These are phyloP conservation scores for Hylaeus anthracinus DNA, from an alignment of 1,140 invertebrate genomes.

Conservation along the genomic window DNA sequence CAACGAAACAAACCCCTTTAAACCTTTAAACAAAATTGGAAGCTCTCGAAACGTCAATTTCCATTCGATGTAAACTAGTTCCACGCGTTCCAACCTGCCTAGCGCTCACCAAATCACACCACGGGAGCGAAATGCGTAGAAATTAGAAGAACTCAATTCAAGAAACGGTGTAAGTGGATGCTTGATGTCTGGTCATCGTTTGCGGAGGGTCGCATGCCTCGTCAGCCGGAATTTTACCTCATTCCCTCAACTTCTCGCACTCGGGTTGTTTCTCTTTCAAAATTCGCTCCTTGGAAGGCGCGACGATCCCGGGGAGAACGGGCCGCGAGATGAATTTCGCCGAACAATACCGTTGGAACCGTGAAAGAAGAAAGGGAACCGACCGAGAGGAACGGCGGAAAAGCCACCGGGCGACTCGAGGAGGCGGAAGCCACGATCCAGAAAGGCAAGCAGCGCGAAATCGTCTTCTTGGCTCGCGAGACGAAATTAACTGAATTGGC, in stretches of 20 bases:
- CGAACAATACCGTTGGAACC: not conserved
- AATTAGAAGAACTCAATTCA: too few species aligned
- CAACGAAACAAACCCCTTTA: too few species aligned
- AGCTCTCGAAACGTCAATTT: too few species aligned
- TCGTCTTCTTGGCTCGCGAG: slow-evolving; percentile 36
- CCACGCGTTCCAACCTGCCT: too few species aligned
- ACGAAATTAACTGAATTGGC: slow-evolving; percentile 60
- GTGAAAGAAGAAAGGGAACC: not conserved
- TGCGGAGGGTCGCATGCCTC: not conserved
- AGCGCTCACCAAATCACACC: too few species aligned
- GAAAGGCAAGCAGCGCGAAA: slow-evolving; percentile 48
- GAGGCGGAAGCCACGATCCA: slow-evolving; percentile 20
- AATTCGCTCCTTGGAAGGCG: not conserved
- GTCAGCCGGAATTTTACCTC: not conserved
- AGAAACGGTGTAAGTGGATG: too few species aligned
- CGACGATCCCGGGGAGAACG: slow-evolving; percentile 13
- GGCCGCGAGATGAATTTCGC: not conserved
- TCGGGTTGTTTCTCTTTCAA: not conserved
- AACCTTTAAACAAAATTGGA: too few species aligned
- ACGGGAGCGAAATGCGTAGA: too few species aligned
- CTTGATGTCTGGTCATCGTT: not conserved
- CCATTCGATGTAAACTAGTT: too few species aligned
- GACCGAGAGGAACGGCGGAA: not conserved
- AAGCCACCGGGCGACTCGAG: not conserved
- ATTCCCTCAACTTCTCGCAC: not conserved